These are phyloP conservation scores for Amniataba percoides DNA, from an alignment of 2,797 vertebrate species.

Conservation along the genomic window DNA sequence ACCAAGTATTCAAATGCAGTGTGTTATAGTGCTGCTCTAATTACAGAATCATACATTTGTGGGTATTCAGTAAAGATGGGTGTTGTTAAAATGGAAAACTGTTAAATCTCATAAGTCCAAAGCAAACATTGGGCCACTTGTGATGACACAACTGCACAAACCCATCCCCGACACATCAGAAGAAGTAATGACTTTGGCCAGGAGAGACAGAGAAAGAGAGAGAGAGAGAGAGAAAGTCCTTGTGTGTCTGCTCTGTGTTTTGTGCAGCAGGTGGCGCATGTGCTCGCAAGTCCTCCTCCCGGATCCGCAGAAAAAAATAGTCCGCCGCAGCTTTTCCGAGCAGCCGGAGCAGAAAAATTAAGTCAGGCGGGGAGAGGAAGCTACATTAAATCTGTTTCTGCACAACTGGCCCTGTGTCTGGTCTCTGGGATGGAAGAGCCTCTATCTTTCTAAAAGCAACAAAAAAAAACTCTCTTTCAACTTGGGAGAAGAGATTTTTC, in stretches of 20 bases:
- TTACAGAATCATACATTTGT: not conserved
- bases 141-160: not conserved
- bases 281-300: conserved; percentile 48
- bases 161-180: conserved; percentile 7
- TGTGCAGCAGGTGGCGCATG: conserved; percentile 77
- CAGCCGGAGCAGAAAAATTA: conserved; percentile 83
- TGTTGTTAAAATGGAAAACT: not conserved
- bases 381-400: conserved; percentile 91
- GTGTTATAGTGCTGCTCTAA: not conserved
- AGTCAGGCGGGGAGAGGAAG: conserved; percentile 90
- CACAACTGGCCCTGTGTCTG: conserved; percentile 89
- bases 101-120: not conserved
- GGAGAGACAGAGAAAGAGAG: no score
- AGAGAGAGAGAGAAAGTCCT: conserved; percentile 4
- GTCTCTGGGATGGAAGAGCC: conserved; percentile 77
- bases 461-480: conserved; percentile 44
- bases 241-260: not conserved
- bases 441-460: conserved; percentile 58
- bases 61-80: not conserved
- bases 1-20: not conserved
- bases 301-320: conserved; percentile 23
- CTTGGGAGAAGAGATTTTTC: not conserved
- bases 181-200: conserved; percentile 33
- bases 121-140: not conserved
- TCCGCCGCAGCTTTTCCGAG: conserved; percentile 77